phyloP scores from a whole-genome alignment of 2,797 vertebrate species.

The Lerista edwardsae region DNA sequence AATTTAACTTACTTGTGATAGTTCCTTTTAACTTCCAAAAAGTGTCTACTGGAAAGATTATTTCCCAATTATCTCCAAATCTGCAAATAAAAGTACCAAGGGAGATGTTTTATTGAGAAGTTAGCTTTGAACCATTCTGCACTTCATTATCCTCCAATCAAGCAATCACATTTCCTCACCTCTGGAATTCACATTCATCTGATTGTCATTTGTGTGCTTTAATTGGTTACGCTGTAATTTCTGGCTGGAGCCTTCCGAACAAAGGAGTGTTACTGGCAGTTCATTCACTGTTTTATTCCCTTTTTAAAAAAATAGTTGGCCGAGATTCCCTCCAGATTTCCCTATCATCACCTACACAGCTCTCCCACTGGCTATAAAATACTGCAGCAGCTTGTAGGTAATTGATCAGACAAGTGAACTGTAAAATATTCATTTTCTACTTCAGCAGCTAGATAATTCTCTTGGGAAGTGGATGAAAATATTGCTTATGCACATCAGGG shows the following conservation, averaged over 20 bases:
- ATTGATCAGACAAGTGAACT: slow-evolving; percentile 99
- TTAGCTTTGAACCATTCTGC: slow-evolving; percentile 79
- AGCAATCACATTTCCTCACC: slow-evolving; percentile 80
- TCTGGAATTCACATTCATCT: slow-evolving; percentile 83
- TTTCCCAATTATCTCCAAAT: slow-evolving; percentile 67
- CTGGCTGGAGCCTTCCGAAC: slow-evolving; percentile 74
- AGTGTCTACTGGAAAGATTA: slow-evolving; percentile 58
- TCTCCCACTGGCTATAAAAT: slow-evolving; percentile 93
- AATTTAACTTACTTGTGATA: slow-evolving; percentile 42
- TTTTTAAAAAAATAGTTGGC: slow-evolving; percentile 74
- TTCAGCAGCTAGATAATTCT: slow-evolving; percentile 99
- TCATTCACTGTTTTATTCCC: slow-evolving; percentile 78
- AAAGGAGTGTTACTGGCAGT: slow-evolving; percentile 77
- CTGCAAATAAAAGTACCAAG: slow-evolving; percentile 58
- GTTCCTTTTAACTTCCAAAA: slow-evolving; percentile 59
- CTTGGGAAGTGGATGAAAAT: slow-evolving; percentile 94
- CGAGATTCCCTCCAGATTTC: slow-evolving; percentile 85
- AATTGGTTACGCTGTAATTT: slow-evolving; percentile 87
- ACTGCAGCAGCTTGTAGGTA: slow-evolving; percentile 99
- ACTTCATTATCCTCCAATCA: slow-evolving; percentile 82
- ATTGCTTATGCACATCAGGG: slow-evolving; percentile 96
- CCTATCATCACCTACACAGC: slow-evolving; percentile 87
- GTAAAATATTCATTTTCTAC: slow-evolving; percentile 99
- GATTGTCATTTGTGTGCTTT: slow-evolving; percentile 86
- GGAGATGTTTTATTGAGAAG: slow-evolving; percentile 53